Conservation (phyloP, 2,113 vertebrate species). For the Tyrannus savana region DNA sequence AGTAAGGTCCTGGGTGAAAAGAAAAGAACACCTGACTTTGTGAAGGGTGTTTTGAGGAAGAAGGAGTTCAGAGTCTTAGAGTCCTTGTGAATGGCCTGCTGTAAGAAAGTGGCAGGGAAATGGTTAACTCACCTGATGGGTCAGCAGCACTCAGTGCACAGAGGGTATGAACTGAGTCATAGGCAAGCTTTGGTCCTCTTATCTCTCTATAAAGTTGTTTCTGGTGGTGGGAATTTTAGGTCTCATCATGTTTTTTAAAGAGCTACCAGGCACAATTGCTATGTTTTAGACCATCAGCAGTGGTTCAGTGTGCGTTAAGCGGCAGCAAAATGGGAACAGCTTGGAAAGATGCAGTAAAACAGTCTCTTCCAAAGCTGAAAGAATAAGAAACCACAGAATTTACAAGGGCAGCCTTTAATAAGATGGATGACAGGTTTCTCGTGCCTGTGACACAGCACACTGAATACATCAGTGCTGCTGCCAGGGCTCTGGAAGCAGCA, state of each 20-base stretch:
- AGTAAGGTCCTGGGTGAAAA: not conserved
- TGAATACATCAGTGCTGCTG: not conserved
- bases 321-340: not conserved
- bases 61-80: not conserved
- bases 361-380: not conserved
- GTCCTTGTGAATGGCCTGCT: not conserved
- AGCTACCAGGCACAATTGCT: not conserved
- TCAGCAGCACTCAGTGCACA: not conserved
- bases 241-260: not conserved
- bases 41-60: not conserved
- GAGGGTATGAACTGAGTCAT: not conserved
- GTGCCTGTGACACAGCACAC: not conserved
- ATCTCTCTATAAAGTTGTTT: not conserved
- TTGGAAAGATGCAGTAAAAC: not conserved
- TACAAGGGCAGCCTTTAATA: not conserved
- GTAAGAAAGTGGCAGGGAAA: not conserved
- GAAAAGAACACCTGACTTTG: not conserved
- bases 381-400: not conserved
- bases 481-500: not conserved
- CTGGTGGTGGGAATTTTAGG: not conserved
- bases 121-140: not conserved
- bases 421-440: not conserved
- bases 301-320: not conserved
- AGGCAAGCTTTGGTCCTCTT: not conserved
- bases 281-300: not conserved